Conservation (phyloP, 2,888 invertebrate genomes). For the Cremastinae sp. region DNA sequence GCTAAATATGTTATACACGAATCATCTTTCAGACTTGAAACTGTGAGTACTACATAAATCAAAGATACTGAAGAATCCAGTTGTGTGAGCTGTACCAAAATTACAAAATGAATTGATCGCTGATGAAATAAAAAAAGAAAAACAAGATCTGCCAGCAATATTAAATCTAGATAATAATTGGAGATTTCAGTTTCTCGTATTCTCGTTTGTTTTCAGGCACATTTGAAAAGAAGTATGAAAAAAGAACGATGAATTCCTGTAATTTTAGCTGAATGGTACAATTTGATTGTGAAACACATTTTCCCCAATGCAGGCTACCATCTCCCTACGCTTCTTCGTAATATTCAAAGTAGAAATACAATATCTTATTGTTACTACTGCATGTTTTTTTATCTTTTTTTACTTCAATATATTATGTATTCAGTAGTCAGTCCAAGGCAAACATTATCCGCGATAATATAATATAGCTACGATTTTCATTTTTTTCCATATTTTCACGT, state of each 20-base stretch:
- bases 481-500: constrained; percentile 59
- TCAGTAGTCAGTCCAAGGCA: constrained; percentile 79
- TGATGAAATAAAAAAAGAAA: neutral
- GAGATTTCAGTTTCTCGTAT: constrained; percentile 19
- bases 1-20: constrained; percentile 1
- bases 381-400: constrained; percentile 65
- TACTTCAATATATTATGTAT: constrained; percentile 64
- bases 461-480: constrained; percentile 77
- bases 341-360: constrained; percentile 80
- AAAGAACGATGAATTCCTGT: constrained; percentile 64
- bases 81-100: too few relatives aligned
- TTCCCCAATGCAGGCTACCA: constrained; percentile 71
- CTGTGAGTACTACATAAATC: too few relatives aligned
- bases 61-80: too few relatives aligned
- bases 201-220: constrained; percentile 56
- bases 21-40: neutral
- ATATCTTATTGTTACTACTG: constrained; percentile 75
- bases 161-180: constrained; percentile 35
- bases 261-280: constrained; percentile 55
- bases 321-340: constrained; percentile 73
- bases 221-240: constrained; percentile 63
- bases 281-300: constrained; percentile 77
- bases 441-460: constrained; percentile 78
- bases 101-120: too few relatives aligned
- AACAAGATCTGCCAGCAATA: constrained; percentile 23